Evolutionary conservation across 2,888 invertebrate genomes (phyloP), one percentile per base, ranked within the genome.

Genomic region (Ormyrus pomaceus): DNA sequence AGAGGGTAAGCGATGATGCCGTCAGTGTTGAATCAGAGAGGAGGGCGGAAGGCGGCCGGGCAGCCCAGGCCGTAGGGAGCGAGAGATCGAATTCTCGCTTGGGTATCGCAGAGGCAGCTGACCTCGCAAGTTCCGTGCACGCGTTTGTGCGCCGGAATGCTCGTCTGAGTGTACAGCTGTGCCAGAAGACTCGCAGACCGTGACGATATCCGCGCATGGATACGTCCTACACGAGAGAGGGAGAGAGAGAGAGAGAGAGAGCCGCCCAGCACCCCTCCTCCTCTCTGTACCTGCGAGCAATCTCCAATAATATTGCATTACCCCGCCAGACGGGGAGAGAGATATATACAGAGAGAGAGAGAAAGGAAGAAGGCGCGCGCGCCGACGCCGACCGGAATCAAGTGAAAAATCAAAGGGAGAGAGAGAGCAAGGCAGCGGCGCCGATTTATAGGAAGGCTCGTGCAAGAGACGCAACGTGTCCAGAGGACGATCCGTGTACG

Each of bases 251-350:
- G 34, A 34, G 34, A 34, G 34, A 34, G 34, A 0, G 34, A 34
- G 2, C 4, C 4, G 34, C 34, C 34, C 34, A 2, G 4, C 34
- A 34, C 3, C 34, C 34, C 34, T 34, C 6, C 19, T 19, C 6
- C 46, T 19, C 46, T 10, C 9, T 4, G n/a, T 59, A 62, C 65
- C 65, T 58, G 58, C 59, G 72, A 34, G 34, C 72, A 66, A 71
- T 69, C 72, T 69, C 66, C 78, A 66, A 72, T 78, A 78, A 78
- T 78, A 77, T 77, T 72, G 71, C 58, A 58, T 72, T 78, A 72
- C 61, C 72, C 59, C 64, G 50, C 13, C 19, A 2, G 69, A 48
- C 45, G 6, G 4, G 64, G 69, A 51, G 51, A 71, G 56, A n/a
- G 69, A 77, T 11, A 50, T 13, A 6, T 34, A 34, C 34, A 7